These are phyloP conservation scores for Poecilia picta DNA, from an alignment of 2,797 vertebrate genomes.

Conservation along the genomic window DNA sequence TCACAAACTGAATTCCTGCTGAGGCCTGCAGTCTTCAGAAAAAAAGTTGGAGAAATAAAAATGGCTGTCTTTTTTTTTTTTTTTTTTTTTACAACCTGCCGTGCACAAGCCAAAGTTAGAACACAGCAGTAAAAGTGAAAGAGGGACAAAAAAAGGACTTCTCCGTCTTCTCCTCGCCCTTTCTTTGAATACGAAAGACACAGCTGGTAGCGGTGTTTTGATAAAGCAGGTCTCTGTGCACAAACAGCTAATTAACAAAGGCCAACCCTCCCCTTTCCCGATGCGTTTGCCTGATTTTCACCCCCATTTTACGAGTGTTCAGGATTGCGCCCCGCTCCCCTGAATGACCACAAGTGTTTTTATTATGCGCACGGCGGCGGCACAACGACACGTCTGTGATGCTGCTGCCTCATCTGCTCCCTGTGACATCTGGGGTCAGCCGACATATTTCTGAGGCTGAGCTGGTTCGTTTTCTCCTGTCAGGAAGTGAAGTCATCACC, in stretches of 20 bases:
- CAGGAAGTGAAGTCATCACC: slow-evolving; percentile 65
- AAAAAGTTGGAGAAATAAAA: slow-evolving; percentile 34
- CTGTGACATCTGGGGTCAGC: slow-evolving; percentile 66
- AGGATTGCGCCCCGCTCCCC: slow-evolving; percentile 56
- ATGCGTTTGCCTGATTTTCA: slow-evolving; percentile 73
- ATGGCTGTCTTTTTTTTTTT: slow-evolving; percentile 46
- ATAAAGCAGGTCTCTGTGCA: slow-evolving; percentile 86
- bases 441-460: slow-evolving; percentile 72
- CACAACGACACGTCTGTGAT: slow-evolving; percentile 82
- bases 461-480: slow-evolving; percentile 51
- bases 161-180: slow-evolving; percentile 59
- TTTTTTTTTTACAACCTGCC: slow-evolving; percentile 49
- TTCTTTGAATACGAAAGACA: slow-evolving; percentile 91
- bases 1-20: not conserved
- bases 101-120: slow-evolving; percentile 72
- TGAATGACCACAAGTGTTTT: slow-evolving; percentile 78
- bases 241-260: slow-evolving; percentile 93
- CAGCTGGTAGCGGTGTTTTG: slow-evolving; percentile 91
- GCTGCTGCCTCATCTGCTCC: slow-evolving; percentile 68
- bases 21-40: not conserved
- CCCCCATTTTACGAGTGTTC: slow-evolving; percentile 80
- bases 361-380: slow-evolving; percentile 70
- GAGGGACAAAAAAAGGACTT: slow-evolving; percentile 58
- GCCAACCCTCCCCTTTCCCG: slow-evolving; percentile 66
- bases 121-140: slow-evolving; percentile 70